Conservation (phyloP, 2,888 invertebrate genomes). For the Barypeithes pellucidus region DNA sequence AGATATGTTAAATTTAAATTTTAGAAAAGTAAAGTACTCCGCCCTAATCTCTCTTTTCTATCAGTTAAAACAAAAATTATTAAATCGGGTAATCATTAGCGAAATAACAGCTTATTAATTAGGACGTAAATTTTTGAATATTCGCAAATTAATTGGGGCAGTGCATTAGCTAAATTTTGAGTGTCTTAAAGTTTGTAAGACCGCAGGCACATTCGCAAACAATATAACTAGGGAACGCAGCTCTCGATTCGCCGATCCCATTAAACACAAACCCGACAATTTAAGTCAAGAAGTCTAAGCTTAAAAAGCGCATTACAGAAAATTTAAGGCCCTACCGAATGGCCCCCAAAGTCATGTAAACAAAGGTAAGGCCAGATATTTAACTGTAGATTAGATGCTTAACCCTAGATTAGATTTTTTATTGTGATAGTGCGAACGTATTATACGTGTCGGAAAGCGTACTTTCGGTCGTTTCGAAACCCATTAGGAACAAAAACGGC, state of each 20-base stretch:
- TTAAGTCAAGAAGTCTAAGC: slow-evolving; percentile 24
- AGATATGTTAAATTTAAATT: no score
- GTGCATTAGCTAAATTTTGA: no score
- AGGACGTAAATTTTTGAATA: no score
- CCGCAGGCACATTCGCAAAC: not conserved
- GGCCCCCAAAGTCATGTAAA: slow-evolving; percentile 41
- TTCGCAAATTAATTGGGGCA: no score
- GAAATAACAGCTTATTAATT: no score
- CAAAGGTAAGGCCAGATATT: slow-evolving; percentile 37
- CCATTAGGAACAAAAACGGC: slow-evolving; percentile 26
- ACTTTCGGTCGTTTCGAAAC: slow-evolving; percentile 30
- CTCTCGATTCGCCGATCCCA: not conserved
- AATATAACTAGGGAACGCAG: slow-evolving; percentile 17
- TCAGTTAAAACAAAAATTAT: no score
- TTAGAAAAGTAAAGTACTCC: no score
- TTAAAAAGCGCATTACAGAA: slow-evolving; percentile 31
- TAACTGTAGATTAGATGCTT: slow-evolving; percentile 38
- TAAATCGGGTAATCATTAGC: no score
- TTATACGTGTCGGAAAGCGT: slow-evolving; percentile 23
- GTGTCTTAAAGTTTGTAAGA: not conserved
- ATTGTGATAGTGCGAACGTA: slow-evolving; percentile 44
- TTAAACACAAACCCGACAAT: slow-evolving; percentile 13
- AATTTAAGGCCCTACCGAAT: slow-evolving; percentile 29
- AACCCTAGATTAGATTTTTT: slow-evolving; percentile 49
- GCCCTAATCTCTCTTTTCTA: no score